Conservation (phyloP, 2,113 vertebrate species). For the Mirounga angustirostris region DNA sequence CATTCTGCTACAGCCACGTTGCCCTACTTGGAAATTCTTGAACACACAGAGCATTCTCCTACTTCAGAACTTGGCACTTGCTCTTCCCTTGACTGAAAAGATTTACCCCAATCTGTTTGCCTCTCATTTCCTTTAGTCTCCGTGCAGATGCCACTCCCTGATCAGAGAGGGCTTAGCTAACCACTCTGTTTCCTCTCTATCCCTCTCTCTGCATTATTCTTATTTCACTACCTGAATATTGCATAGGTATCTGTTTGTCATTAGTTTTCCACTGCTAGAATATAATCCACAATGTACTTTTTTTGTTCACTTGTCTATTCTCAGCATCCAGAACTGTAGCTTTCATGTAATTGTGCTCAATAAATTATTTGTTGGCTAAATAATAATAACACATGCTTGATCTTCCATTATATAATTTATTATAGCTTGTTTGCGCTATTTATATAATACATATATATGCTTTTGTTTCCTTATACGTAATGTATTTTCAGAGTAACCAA, state of each 20-base stretch:
- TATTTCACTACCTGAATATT: neutral
- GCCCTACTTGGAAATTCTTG: neutral
- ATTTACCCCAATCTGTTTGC: neutral
- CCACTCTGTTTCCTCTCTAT: neutral
- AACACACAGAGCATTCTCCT: fast-evolving
- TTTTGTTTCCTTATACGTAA: neutral
- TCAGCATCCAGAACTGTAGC: neutral
- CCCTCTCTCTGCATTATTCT: neutral
- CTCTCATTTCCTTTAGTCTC: neutral
- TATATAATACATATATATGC: neutral
- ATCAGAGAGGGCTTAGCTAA: neutral
- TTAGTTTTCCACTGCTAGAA: neutral
- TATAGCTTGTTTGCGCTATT: neutral
- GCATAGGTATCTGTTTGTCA: neutral
- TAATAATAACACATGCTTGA: neutral
- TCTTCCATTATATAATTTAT: neutral
- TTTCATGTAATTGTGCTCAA: neutral
- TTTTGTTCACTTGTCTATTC: neutral
- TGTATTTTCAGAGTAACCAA: neutral
- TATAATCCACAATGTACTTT: neutral
- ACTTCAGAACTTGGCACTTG: neutral
- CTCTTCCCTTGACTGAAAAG: neutral
- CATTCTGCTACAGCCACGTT: neutral
- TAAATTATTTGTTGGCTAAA: neutral
- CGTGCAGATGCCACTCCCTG: neutral